Evolutionary conservation across 2,113 vertebrate genomes (phyloP), one percentile per base, ranked within the genome.

Genomic region (Silurus asotus): DNA sequence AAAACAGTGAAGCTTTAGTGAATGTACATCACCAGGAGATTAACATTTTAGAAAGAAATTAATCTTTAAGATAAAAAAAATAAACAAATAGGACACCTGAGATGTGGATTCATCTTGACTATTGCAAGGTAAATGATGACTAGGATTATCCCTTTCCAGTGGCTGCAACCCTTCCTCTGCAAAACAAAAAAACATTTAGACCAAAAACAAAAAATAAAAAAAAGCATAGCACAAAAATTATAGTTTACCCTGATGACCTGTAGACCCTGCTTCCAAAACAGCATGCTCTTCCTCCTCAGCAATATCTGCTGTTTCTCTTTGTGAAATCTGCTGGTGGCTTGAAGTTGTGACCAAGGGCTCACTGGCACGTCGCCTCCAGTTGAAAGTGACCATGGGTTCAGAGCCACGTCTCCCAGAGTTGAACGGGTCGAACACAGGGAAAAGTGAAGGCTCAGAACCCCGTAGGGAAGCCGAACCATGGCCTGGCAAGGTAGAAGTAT

Each of bases 391-490:
- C 8, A 91, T 9, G 0, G 76, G 86, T 4, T 86, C 90, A 0
- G 64, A 89, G 17, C 82, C 67, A 67, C 6, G 17, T 45, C 89
- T 89, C 6, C 86, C 83, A 61, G 84, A 37, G 2, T 62, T 58
- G 82, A 81, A 61, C 13, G 59, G 70, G 20, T 19, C 28, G 8
- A 81, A 89, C 0, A 20, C 8, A 45, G 65, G 90, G 76, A 88
- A 8, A 81, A 92, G 25, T 61, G 87, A 58, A 1, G 94, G 94
- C 86, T 95, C 95, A 0, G 92, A 96, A 58, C 88, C 91, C 65
- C 93, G 87, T 15, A 67, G 87, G 59, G 83, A 45, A 61, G 87
- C 78, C 1, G 84, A 7, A 0, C 37, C 20, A 19, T 45, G 67
- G 45, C 88, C 28, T 11, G 81, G 85, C 48, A 74, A 67, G 0